Percentiles rank a stretch among this genome's conserved stretches.
These are phyloP conservation scores for Lathronympha strigana DNA, from an alignment of 2,888 invertebrate genomes.

Conservation along the genomic window DNA sequence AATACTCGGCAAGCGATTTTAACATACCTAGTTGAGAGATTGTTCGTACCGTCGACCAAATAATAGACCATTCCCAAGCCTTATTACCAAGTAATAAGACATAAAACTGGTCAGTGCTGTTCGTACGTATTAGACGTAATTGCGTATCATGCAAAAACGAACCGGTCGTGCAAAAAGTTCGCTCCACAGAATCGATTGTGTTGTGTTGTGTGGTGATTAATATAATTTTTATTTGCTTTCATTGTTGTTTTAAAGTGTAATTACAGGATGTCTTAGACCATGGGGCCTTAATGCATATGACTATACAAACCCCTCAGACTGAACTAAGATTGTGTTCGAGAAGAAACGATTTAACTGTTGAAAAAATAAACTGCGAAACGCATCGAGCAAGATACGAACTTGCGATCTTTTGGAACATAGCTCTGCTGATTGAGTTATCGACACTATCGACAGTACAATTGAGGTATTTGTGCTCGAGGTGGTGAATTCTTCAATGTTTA, in stretches of 20 bases:
- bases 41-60: slow-evolving; percentile 46
- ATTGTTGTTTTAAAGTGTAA: slow-evolving; percentile 56
- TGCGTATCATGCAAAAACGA: slow-evolving; percentile 73
- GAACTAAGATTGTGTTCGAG: no score
- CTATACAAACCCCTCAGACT: neutral
- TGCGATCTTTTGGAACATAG: no score
- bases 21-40: slow-evolving; percentile 53
- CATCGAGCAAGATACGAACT: no score
- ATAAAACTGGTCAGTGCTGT: neutral
- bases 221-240: slow-evolving; percentile 74
- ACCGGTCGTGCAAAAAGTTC: slow-evolving; percentile 60
- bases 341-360: no score
- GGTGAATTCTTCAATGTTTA: no score
- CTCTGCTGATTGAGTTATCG: no score
- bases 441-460: no score
- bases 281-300: neutral
- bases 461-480: no score
- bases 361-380: no score
- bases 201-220: slow-evolving; percentile 67
- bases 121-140: slow-evolving; percentile 70
- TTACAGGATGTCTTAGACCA: slow-evolving; percentile 48
- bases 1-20: neutral
- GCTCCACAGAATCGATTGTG: slow-evolving; percentile 60
- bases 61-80: no score
- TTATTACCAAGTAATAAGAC: neutral